Base-by-base conservation (phyloP, 2,888 invertebrate genomes). In the Leptopilina syphax region DNA sequence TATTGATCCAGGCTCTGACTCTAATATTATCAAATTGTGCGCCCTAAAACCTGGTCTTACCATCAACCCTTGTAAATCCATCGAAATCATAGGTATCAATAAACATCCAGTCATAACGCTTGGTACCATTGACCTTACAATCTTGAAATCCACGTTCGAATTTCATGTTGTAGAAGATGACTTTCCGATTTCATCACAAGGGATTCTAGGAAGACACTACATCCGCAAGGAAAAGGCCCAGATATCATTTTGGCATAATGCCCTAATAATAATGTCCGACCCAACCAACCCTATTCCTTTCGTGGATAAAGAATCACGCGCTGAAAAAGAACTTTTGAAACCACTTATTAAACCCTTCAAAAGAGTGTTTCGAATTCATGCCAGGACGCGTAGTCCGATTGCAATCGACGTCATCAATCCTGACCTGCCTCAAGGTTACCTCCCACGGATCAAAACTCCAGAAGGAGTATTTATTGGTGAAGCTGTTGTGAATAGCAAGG, bases 371-470 rank as follows among this genome's bases (percentile, higher is more conserved):
- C 13, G 60, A 47, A 2, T 47, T 13, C 9, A 47, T 18, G 3
- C 47, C 8, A 44, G 47, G n/a, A 18, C 60, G 2, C 13, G 60
- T 7, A 60, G 7, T 4, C 60, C 60, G 3, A n/a, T 60, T n/a
- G 60, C 60, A n/a, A 60, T 60, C n/a, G 60, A 60, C 18, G n/a
- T 60, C 60, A 60, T 7, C 60, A 60, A 60, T n/a, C 60, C n/a
- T 13, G n/a, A 60, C 0, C 3, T 60, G 7, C 3, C 3, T n/a
- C n/a, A 60, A n/a, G 60, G 60, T 1, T 60, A 60, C n/a, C 9
- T 18, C 44, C 18, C 44, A n/a, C 2, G 44, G n/a, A n/a, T n/a
- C 2, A n/a, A 60, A 3, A 18, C n/a, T 6, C 60, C 60, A n/a
- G n/a, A 13, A n/a, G 60, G 60, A 7, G n/a, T 60, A 1, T 60